Base-by-base conservation (phyloP, 2,797 vertebrate genomes). In the Mus minutoides region DNA sequence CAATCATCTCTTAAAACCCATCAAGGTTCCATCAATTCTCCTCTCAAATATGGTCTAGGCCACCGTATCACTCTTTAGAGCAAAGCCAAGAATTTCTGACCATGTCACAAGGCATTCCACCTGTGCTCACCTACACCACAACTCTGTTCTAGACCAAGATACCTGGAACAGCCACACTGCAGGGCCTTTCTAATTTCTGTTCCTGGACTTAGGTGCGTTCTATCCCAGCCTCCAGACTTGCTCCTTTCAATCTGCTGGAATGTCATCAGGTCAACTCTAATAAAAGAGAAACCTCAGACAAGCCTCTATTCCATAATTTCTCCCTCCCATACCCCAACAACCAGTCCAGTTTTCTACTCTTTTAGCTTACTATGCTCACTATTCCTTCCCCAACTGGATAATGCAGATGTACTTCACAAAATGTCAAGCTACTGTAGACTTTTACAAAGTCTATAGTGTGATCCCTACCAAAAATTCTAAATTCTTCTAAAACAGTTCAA, bases 1-100 rank as follows among this genome's bases (percentile, higher is more conserved):
- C 40, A 69, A 16, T 52, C 88, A 90, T 78, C 40, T 80, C 79
- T 84, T 79, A 95, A 91, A 88, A 43, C n/a, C 73, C 91, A 86
- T 24, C 80, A n/a, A n/a, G 7, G 13, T 56, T 52, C 60, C 12
- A 6, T 46, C 58, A 60, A 34, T 58, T 31, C 67, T 52, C 62
- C 71, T 29, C n/a, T 76, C 64, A 54, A 60, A 83, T 60, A 19
- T 7, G 21, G 24, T 40, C 49, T 4, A 31, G n/a, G 29, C 19
- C 52, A 58, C 49, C 29, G 34, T 10, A 29, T 37, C 85, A 40
- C 64, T 87, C n/a, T 40, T 40, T 12, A 71, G 49, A 43, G 69
- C 37, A 43, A 92, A 87, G 37, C 24, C 22, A 58, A 58, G 80
- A 92, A 37, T 37, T 16, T n/a, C 12, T 62, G 34, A 31, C 86